A percentile compares a stretch with the other conserved stretches of the same genome.
Evolutionary conservation across 2,888 invertebrate species (phyloP).

Genomic region (Magallana nippona): DNA sequence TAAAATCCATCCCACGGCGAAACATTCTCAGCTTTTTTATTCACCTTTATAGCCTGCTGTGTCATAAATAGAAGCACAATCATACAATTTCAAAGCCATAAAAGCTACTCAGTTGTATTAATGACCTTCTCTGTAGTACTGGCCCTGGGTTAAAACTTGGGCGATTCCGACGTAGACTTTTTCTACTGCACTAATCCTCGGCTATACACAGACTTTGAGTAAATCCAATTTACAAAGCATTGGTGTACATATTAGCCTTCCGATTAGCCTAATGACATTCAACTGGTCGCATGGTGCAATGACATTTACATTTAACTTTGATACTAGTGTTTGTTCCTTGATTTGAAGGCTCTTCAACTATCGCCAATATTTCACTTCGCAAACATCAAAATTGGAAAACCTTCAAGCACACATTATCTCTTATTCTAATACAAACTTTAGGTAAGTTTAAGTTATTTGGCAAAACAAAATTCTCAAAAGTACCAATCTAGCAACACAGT

Average conservation of each 20-base stretch:
- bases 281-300: constrained; percentile 3
- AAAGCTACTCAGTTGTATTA: constrained; percentile 21
- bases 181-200: constrained; percentile 4
- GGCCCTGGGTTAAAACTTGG: constrained; percentile 6
- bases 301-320: background rate
- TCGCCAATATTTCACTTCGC: constrained; percentile 11
- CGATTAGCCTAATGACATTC: constrained; percentile 22
- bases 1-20: constrained; percentile 15
- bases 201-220: constrained; percentile 7
- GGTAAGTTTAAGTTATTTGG: background rate
- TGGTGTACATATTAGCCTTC: constrained; percentile 17
- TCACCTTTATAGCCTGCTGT: background rate
- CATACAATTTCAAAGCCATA: constrained; percentile 4
- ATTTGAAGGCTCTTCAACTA: constrained; percentile 14
- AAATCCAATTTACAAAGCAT: constrained; percentile 27
- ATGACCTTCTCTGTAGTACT: constrained; percentile 10
- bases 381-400: constrained; percentile 18
- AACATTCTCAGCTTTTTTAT: constrained; percentile 21
- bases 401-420: background rate
- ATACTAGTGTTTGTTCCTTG: constrained; percentile 13
- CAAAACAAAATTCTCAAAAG: constrained; percentile 21
- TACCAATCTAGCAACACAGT: background rate
- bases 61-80: constrained; percentile 8
- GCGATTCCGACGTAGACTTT: background rate
- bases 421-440: background rate